Percentiles rank a stretch among this genome's conserved stretches.
phyloP scores from a whole-genome alignment of 2,797 vertebrate genomes.

The Hemitrygon akajei region DNA sequence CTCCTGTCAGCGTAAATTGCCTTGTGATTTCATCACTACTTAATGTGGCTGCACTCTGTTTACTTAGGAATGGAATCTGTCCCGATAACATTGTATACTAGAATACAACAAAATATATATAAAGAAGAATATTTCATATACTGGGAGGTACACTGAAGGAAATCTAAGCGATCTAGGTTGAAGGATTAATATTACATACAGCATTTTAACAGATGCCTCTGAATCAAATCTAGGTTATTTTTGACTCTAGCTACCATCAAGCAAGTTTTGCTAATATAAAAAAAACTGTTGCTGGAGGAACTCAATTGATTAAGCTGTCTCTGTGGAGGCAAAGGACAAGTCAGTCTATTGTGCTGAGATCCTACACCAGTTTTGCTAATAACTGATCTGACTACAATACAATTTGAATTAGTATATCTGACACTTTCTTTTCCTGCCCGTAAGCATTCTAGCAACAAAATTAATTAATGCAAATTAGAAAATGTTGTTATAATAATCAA shows the following conservation, averaged over 20 bases:
- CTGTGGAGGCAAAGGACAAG: too few relatives aligned
- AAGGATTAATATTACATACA: background rate
- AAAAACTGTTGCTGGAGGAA: too few relatives aligned
- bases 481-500: background rate
- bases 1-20: slow-evolving; percentile 91
- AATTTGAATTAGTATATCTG: background rate
- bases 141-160: background rate
- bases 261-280: background rate
- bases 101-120: background rate
- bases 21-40: slow-evolving; percentile 94
- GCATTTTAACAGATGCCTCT: background rate
- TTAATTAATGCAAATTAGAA: background rate
- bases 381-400: background rate
- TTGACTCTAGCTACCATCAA: background rate
- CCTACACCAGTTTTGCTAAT: background rate
- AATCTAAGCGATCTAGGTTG: background rate
- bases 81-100: slow-evolving; percentile 98
- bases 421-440: background rate
- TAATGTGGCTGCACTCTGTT: slow-evolving; percentile 80
- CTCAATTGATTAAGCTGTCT: too few relatives aligned
- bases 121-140: background rate
- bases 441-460: background rate
- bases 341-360: too few relatives aligned
- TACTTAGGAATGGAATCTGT: slow-evolving; percentile 93
- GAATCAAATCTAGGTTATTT: background rate